A percentile compares a stretch with the other conserved stretches of the same genome.
Conservation (phyloP, 2,113 vertebrate genomes). For the Leucopsar rothschildi region DNA sequence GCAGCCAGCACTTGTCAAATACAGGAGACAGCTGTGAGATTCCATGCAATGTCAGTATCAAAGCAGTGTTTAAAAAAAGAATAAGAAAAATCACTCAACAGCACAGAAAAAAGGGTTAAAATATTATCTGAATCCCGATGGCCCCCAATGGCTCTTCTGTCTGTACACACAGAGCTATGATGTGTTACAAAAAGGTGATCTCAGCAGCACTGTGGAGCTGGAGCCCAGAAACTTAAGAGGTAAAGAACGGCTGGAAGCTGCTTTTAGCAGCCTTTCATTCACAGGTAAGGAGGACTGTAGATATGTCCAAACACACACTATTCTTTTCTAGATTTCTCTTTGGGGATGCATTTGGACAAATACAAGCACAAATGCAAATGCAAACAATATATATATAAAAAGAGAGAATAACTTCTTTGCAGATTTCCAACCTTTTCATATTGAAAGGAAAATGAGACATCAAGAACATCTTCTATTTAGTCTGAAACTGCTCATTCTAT, state of each 20-base stretch:
- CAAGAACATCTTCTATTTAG: background rate
- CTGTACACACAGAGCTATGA: background rate
- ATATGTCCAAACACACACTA: background rate
- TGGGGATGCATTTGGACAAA: background rate
- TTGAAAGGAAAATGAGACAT: background rate
- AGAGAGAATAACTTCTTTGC: fast-evolving
- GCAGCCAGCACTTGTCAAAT: background rate
- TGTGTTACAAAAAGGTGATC: background rate
- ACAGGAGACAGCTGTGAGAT: background rate
- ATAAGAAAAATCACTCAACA: background rate
- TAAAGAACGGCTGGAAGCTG: background rate
- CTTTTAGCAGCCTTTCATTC: background rate
- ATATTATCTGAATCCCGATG: background rate
- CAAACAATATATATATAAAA: background rate
- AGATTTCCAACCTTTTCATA: background rate
- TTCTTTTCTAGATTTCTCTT: background rate
- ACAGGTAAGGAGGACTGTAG: background rate
- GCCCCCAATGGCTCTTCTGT: background rate
- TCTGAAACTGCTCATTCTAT: background rate
- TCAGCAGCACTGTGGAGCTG: background rate
- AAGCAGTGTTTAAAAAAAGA: fast-evolving
- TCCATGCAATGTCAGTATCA: background rate
- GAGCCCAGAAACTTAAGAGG: background rate
- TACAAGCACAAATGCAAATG: background rate
- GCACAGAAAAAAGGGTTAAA: background rate